Evolutionary conservation across 2,888 invertebrate species (phyloP).

Genomic region (Anodontia alba): DNA sequence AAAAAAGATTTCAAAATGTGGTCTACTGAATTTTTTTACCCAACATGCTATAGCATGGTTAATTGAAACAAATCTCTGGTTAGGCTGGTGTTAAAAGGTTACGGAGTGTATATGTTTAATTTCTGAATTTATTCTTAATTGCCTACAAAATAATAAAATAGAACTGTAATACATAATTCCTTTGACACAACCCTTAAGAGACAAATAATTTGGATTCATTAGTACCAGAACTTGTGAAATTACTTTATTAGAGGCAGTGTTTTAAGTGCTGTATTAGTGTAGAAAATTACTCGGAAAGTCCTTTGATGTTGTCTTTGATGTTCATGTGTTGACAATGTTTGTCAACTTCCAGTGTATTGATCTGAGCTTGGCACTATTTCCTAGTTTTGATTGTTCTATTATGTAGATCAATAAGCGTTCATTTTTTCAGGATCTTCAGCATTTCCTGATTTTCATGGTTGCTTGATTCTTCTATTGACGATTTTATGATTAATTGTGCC

Average conservation of each 20-base stretch:
- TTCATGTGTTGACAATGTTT: conserved; percentile 11
- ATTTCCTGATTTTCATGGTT: conserved; percentile 13
- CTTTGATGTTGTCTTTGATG: conserved; percentile 29
- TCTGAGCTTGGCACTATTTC: conserved; percentile 9
- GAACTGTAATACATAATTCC: not conserved
- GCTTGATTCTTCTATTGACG: conserved; percentile 10
- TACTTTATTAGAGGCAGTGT: conserved; percentile 11
- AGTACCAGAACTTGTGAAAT: conserved; percentile 1
- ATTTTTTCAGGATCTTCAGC: conserved; percentile 9
- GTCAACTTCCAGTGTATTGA: conserved; percentile 1
- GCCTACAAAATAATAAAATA: not conserved
- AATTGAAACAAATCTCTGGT: no score
- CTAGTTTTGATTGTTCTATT: conserved; percentile 5
- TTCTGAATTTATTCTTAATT: no score
- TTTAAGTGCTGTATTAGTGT: conserved; percentile 14
- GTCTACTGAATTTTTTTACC: no score
- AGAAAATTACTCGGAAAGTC: conserved; percentile 18
- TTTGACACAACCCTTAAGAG: not conserved
- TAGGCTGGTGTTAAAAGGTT: no score
- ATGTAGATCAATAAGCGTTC: conserved; percentile 15
- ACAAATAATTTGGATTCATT: conserved; percentile 16
- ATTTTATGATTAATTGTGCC: conserved; percentile 11
- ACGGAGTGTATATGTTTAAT: no score
- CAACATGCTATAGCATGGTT: no score
- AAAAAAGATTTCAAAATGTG: no score